Evolutionary conservation across 2,888 invertebrate genomes (phyloP).

Genomic region (Dimorphilus gyrociliatus): DNA sequence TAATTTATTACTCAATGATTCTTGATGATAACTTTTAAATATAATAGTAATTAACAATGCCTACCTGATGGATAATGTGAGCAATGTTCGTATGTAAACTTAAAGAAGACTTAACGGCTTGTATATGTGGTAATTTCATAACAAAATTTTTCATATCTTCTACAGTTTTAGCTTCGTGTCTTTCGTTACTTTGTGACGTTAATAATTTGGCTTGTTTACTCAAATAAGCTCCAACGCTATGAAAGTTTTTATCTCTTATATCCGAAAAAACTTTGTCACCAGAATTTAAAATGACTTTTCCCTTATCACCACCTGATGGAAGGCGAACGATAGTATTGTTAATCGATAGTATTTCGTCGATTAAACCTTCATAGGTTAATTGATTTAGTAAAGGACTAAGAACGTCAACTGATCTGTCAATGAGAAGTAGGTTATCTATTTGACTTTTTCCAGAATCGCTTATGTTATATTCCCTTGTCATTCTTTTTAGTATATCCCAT

Average conservation of each 20-base stretch:
- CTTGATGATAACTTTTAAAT: no score
- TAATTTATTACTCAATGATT: constrained; percentile 1
- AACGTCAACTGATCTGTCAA: constrained; percentile 80
- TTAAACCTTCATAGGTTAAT: constrained; percentile 87
- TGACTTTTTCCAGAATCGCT: constrained; percentile 35
- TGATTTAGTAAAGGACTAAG: constrained; percentile 82
- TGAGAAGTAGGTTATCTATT: constrained; percentile 71
- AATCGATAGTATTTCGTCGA: constrained; percentile 84
- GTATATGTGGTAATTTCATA: constrained; percentile 65
- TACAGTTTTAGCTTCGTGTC: constrained; percentile 66
- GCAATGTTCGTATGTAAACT: constrained; percentile 22
- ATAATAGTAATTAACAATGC: no score
- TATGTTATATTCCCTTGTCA: background rate
- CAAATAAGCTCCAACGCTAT: constrained; percentile 66
- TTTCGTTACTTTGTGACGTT: constrained; percentile 57
- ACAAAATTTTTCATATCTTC: constrained; percentile 88
- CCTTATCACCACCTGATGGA: background rate
- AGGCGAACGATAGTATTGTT: constrained; percentile 43
- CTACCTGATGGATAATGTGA: no score
- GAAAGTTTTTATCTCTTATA: constrained; percentile 79
- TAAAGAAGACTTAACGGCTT: constrained; percentile 62
- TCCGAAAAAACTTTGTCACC: constrained; percentile 72
- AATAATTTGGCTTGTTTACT: constrained; percentile 72
- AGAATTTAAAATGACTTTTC: constrained; percentile 65
- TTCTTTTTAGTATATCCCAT: background rate